Evolutionary conservation across 2,888 invertebrate species (phyloP).

Genomic region (Asteroscopus sphinx): DNA sequence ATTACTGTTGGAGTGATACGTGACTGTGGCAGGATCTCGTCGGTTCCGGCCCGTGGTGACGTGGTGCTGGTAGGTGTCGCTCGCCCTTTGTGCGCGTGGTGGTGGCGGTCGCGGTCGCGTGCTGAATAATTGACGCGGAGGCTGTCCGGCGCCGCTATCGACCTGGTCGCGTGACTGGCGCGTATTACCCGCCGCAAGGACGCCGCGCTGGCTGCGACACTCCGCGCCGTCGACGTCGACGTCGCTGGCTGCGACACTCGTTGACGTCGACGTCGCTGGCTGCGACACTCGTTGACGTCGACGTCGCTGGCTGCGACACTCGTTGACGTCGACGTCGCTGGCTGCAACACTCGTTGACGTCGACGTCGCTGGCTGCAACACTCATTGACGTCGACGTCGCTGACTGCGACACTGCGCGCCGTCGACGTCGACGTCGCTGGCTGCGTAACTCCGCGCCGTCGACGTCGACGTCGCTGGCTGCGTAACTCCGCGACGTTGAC

Average conservation of each 20-base stretch:
- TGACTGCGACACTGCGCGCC: too few relatives aligned
- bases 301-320: conserved; percentile 68
- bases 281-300: too few relatives aligned
- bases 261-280: conserved; percentile 67
- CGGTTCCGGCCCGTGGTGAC: conserved; percentile 63
- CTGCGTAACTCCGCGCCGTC: too few relatives aligned
- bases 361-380: conserved; percentile 67
- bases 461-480: conserved; percentile 66
- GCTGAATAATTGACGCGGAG: conserved; percentile 87
- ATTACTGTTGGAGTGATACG: conserved; percentile 76
- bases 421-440: conserved; percentile 67
- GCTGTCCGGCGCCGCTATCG: conserved; percentile 87
- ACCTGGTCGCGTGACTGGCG: conserved; percentile 87
- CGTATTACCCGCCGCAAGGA: conserved; percentile 83
- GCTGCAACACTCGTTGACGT: too few relatives aligned
- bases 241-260: too few relatives aligned
- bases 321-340: conserved; percentile 68
- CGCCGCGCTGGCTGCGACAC: conserved; percentile 87
- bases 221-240: conserved; percentile 69
- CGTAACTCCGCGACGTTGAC: conserved; percentile 68
- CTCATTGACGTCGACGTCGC: conserved; percentile 67
- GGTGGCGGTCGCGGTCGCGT: conserved; percentile 77
- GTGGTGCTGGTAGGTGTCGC: conserved; percentile 82
- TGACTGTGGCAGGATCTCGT: conserved; percentile 68
- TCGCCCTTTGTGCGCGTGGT: conserved; percentile 79